Evolutionary conservation across 2,113 vertebrate species (phyloP).

Genomic region (Corythornis vintsioides): DNA sequence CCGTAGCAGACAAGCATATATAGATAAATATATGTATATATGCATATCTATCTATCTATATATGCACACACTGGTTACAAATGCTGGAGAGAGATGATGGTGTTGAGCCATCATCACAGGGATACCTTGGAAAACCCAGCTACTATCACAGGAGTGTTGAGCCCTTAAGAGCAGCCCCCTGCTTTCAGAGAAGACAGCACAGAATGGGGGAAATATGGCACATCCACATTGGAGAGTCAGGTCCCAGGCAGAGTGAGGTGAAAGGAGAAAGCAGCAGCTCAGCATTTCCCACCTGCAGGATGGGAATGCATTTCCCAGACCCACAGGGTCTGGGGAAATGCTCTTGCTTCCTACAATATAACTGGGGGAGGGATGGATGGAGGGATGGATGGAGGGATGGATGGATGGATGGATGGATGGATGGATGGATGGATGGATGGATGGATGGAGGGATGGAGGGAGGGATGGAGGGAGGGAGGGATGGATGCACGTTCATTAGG

Average conservation of each 20-base stretch:
- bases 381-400: too few species aligned
- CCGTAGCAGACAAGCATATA: neutral
- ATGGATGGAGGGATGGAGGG: too few species aligned
- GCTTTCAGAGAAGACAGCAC: neutral
- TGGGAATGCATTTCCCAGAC: too few species aligned
- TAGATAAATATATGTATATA: neutral
- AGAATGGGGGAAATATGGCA: neutral
- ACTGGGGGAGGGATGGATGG: neutral
- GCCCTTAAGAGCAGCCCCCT: neutral
- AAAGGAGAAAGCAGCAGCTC: neutral
- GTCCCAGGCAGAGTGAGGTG: neutral
- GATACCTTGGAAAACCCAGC: neutral
- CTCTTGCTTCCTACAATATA: neutral
- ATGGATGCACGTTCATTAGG: too few species aligned
- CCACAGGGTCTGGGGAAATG: neutral
- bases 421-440: too few species aligned
- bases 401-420: neutral
- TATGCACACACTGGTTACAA: neutral
- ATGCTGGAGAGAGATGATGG: neutral
- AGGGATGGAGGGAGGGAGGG: too few species aligned
- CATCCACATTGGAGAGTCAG: fast-evolving
- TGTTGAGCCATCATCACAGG: neutral
- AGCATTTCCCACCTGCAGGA: neutral
- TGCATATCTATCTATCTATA: too few species aligned
- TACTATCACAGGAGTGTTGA: neutral